Conservation (phyloP, 2,113 vertebrate species). For the Plotosus lineatus region DNA sequence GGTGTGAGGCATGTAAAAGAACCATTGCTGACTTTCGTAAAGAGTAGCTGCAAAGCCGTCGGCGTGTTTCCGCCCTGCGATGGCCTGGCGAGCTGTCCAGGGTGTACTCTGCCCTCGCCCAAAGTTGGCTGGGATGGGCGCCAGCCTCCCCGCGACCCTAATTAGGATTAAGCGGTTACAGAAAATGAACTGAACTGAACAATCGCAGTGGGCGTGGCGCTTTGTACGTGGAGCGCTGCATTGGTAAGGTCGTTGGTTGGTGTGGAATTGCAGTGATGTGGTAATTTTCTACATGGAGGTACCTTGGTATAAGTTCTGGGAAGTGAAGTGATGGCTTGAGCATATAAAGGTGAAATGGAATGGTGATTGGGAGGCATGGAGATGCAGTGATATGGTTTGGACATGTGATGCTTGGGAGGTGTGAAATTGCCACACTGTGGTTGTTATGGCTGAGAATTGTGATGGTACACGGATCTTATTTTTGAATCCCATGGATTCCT, state of each 20-base stretch:
- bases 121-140: no score
- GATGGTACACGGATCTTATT: neutral
- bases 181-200: no score
- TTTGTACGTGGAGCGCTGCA: neutral
- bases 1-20: no score
- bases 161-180: no score
- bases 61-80: no score
- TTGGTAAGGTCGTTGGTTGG: neutral
- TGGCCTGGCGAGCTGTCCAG: no score
- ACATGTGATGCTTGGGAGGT: neutral
- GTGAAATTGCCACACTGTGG: neutral
- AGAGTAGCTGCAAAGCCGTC: no score
- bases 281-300: neutral
- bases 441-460: conserved; percentile 26
- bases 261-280: neutral
- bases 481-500: no score
- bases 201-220: neutral
- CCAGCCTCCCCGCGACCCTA: no score
- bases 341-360: neutral
- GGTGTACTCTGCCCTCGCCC: no score
- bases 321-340: neutral
- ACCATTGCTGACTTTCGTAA: no score
- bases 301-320: neutral
- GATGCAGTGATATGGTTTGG: neutral
- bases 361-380: neutral